These are phyloP conservation scores for Lanius ludovicianus DNA, from an alignment of 2,113 vertebrate species.

Conservation along the genomic window DNA sequence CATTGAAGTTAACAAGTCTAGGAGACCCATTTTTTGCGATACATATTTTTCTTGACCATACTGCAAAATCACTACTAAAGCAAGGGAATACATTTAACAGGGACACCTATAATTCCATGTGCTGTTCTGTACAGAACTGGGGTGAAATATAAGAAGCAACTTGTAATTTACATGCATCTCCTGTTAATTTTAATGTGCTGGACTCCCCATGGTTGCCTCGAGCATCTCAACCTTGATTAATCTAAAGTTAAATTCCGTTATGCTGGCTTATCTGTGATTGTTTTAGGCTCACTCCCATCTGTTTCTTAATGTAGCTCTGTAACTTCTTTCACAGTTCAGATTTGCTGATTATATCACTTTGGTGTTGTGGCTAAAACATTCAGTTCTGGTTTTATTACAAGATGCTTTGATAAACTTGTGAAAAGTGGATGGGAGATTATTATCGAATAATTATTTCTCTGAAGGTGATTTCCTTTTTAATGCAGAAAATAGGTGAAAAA, in stretches of 20 bases:
- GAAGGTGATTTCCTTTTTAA: background rate
- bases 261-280: constrained; percentile 1
- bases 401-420: background rate
- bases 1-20: background rate
- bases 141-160: background rate
- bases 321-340: background rate
- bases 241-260: constrained; percentile 2
- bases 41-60: background rate
- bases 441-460: constrained; percentile 34
- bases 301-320: background rate
- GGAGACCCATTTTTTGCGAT: background rate
- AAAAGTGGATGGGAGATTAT: background rate
- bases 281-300: constrained; percentile 19
- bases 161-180: background rate
- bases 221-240: constrained; percentile 23
- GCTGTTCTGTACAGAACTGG: background rate
- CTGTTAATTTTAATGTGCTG: constrained; percentile 11
- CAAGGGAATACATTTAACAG: background rate
- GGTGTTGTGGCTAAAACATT: background rate
- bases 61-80: background rate
- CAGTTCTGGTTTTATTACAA: background rate
- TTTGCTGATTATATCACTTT: background rate
- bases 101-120: background rate
- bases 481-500: background rate
- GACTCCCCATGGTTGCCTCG: background rate